Evolutionary conservation across 2,888 invertebrate species (phyloP).

Genomic region (Coecobrya sp.): DNA sequence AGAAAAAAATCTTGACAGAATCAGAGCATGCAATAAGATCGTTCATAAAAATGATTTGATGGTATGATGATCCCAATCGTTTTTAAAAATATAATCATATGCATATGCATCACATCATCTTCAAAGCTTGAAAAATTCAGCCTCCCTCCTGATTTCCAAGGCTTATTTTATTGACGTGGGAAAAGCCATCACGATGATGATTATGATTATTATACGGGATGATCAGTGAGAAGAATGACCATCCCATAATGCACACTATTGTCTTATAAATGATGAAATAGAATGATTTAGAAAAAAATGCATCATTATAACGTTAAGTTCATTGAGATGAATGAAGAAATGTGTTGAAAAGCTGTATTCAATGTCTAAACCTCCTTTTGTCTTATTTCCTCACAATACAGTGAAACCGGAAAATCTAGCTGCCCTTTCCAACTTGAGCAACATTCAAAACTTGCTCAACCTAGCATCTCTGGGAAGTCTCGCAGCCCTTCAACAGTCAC

Average conservation of each 20-base stretch:
- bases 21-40: constrained; percentile 57
- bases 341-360: constrained; percentile 80
- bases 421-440: constrained; percentile 81
- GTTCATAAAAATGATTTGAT: constrained; percentile 58
- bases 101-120: neutral
- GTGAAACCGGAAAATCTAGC: constrained; percentile 86
- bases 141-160: too few relatives aligned
- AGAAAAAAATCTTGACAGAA: constrained; percentile 70
- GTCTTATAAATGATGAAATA: constrained; percentile 58
- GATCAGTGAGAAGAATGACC: constrained; percentile 35
- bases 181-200: constrained; percentile 24
- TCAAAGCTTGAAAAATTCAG: constrained; percentile 9
- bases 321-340: constrained; percentile 30
- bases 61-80: constrained; percentile 47
- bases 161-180: constrained; percentile 51
- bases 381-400: constrained; percentile 60
- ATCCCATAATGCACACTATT: constrained; percentile 55
- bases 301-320: neutral
- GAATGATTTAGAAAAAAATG: neutral
- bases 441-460: constrained; percentile 88
- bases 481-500: constrained; percentile 91
- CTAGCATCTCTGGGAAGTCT: constrained; percentile 94
- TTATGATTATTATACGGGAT: constrained; percentile 45
- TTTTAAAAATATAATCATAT: neutral
- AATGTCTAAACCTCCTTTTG: constrained; percentile 64